Evolutionary conservation across 2,888 invertebrate species (phyloP).

Genomic region (Xestia sexstrigata): DNA sequence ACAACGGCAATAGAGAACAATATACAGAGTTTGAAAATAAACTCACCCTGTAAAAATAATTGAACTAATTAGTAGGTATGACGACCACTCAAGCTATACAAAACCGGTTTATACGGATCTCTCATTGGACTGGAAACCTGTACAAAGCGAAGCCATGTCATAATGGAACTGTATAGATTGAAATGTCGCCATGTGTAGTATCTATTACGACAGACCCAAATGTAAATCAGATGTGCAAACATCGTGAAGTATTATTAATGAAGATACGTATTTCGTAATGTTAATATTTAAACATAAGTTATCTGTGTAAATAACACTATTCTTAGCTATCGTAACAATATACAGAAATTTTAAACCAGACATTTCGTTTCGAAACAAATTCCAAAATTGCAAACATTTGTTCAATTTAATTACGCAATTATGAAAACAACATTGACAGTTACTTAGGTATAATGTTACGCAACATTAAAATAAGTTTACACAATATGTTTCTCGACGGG

Average conservation of each 20-base stretch:
- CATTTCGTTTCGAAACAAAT: background rate
- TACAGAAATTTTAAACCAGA: constrained; percentile 6
- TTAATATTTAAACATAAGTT: constrained; percentile 4
- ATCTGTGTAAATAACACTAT: constrained; percentile 16
- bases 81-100: background rate
- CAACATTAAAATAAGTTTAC: background rate
- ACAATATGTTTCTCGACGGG: too few species aligned
- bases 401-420: constrained; percentile 14
- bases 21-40: background rate
- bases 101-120: background rate
- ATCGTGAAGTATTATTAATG: background rate
- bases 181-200: background rate
- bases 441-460: background rate
- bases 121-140: background rate
- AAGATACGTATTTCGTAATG: background rate
- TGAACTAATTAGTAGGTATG: background rate
- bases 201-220: background rate
- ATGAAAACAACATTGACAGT: background rate
- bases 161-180: background rate
- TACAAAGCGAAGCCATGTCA: background rate
- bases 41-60: background rate
- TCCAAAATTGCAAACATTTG: constrained; percentile 20
- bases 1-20: background rate
- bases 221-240: constrained; percentile 22
- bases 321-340: background rate